Evolutionary conservation across 1,140 invertebrate genomes (phyloP), one percentile per base, ranked within the genome.

Genomic region (Phocides pigmalion): DNA sequence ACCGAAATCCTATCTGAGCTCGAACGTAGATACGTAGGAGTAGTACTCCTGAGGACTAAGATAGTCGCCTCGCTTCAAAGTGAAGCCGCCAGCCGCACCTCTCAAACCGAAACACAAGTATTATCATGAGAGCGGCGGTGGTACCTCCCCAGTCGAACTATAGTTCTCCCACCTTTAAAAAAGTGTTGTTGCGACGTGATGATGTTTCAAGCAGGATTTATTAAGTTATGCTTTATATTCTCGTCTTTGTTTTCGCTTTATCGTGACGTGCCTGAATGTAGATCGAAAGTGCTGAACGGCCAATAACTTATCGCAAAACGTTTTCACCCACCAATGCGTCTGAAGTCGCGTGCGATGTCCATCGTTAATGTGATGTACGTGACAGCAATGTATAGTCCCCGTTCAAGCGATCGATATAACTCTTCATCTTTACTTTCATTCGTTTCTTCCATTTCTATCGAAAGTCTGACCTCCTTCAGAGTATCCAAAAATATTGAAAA

Each of bases 251-350:
- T 4, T 3, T 14, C 8, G 32, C 32, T 16, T 42, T 42, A 42
- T 19, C 4, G n/a, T 42, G 4, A 42, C 41, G 41, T 42, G 41
- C 6, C 12, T 49, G 1, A 25, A 28, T 49, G 46, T 28, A 15
- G 46, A 49, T 25, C 46, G 46, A 49, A 49, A 49, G 46, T 28
- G 46, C 20, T 49, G 46, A 49, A 49, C 22, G 20, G n/a, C 8
- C n/a, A 49, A 14, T 49, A 49, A 49, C 46, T 49, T 25, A 49
- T 49, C 46, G 46, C 46, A 49, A 28, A 15, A 49, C n/a, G 28
- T 25, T 49, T 28, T 49, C 46, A 49, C 46, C 15, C 46, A 14
- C 20, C 3, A 44, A 17, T 1, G 14, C 19, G 0, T 5, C 15
- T 16, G 20, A 22, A 15, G 20, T 49, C 20, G 20, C 20, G 46